These are phyloP conservation scores for Borostomias antarcticus DNA, from an alignment of 2,797 vertebrate genomes.

Conservation along the genomic window DNA sequence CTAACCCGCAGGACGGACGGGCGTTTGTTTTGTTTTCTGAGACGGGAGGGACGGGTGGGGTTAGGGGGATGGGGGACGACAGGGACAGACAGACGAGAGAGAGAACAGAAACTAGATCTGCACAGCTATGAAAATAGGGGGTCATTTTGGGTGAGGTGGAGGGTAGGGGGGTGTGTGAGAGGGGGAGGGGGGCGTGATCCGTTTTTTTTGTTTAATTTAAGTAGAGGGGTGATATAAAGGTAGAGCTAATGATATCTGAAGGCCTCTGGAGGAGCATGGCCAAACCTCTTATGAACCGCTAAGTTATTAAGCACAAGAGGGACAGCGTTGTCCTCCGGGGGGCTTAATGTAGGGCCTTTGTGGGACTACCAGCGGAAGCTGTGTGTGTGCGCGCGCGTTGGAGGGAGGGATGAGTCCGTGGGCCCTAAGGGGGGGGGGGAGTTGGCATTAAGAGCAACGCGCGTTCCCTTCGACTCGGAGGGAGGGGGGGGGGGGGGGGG, in stretches of 20 bases:
- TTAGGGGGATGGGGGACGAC: no score
- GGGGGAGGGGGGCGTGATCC: conserved; percentile 31
- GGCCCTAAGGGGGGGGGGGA: no score
- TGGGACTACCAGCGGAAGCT: conserved; percentile 55
- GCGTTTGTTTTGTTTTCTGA: conserved; percentile 74
- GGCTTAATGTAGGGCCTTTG: conserved; percentile 77
- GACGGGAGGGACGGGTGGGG: conserved; percentile 54
- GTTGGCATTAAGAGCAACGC: conserved; percentile 25
- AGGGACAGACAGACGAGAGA: no score
- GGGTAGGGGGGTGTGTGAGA: background rate
- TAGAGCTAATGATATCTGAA: conserved; percentile 65
- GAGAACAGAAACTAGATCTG: conserved; percentile 35
- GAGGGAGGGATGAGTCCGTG: no score
- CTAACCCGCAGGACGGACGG: conserved; percentile 64
- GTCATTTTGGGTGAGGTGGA: background rate
- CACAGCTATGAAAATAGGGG: conserved; percentile 35
- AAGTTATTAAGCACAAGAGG: conserved; percentile 70
- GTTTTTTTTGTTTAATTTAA: no score
- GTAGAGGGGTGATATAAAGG: conserved; percentile 33
- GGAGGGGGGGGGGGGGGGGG: no score
- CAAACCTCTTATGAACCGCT: conserved; percentile 66
- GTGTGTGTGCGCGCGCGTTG: no score
- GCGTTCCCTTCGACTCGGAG: no score
- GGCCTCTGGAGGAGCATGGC: conserved; percentile 61
- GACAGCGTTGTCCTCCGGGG: conserved; percentile 59